Base-by-base conservation (phyloP, 2,113 vertebrate genomes). In the Clupea harengus region DNA sequence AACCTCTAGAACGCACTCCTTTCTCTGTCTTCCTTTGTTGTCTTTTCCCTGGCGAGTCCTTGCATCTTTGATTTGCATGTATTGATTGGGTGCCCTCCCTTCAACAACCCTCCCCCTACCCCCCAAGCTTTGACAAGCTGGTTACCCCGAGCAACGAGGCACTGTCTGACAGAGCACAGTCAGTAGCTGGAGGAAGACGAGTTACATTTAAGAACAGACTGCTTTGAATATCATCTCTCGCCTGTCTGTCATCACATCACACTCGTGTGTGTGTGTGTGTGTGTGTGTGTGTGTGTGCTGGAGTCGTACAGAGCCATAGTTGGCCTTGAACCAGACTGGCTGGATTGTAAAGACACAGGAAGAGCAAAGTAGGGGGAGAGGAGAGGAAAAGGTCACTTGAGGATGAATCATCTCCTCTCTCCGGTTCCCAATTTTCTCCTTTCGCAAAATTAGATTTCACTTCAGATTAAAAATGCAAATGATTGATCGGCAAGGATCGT, bases 101-200 rank as follows among this genome's bases (percentile, higher is more conserved):
- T 15, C 50, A 39, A 20, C 54, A n/a, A n/a, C 57, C n/a, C 57
- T 4, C 22, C 22, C 1, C 8, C n/a, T 11, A 10, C 60, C n/a
- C 2, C 3, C 44, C 18, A 83, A n/a, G n/a, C 44, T 32, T 57
- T 82, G 25, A 25, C 45, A 45, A 25, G 78, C 52, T 67, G 39
- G 89, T 90, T 87, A 81, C 87, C 87, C 80, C 82, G 88, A 85
- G 88, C 81, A 88, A 89, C 89, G 47, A 75, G 64, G 45, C 49
- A 45, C 10, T 46, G 45, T 81, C 52, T 84, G 28, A 88, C 50
- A 9, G 50, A 20, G 50, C 82, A 25, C 52, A 83, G 46, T 45
- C 80, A 81, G 9, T 81, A 7, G 15, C 39, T 20, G 45, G 44
- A 4, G 32, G 45, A 81, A 39, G n/a, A 25, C 25, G 25, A 78